A percentile compares a stretch with the other conserved stretches of the same genome.
Evolutionary conservation across 2,113 vertebrate species (phyloP).

Genomic region (Hippocampus barbouri): DNA sequence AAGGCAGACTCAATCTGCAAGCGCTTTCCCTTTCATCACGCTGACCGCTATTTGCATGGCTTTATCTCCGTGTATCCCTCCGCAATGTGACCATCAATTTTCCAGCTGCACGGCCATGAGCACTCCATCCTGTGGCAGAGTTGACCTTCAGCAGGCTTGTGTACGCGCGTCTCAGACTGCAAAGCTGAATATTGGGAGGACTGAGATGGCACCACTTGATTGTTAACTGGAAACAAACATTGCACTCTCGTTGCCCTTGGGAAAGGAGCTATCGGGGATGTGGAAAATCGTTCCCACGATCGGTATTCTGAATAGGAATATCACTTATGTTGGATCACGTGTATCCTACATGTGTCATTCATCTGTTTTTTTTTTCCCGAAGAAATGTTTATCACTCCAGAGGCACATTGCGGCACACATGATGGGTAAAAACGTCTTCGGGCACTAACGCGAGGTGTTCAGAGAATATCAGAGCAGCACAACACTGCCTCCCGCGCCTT

Average conservation of each 20-base stretch:
- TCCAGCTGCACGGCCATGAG: slow-evolving; percentile 57
- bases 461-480: slow-evolving; percentile 37
- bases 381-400: background rate
- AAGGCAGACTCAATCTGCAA: slow-evolving; percentile 64
- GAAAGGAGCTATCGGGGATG: slow-evolving; percentile 4
- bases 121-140: slow-evolving; percentile 40
- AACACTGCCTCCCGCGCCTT: slow-evolving; percentile 14
- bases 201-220: slow-evolving; percentile 34
- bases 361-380: too few species aligned
- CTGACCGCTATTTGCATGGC: slow-evolving; percentile 62
- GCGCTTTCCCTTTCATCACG: slow-evolving; percentile 62
- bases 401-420: slow-evolving; percentile 9
- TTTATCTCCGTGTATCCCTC: slow-evolving; percentile 63
- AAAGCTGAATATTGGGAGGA: slow-evolving; percentile 56
- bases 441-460: slow-evolving; percentile 33
- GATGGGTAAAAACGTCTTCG: slow-evolving; percentile 27
- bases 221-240: slow-evolving; percentile 39
- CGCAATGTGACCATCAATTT: slow-evolving; percentile 65
- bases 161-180: slow-evolving; percentile 37
- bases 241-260: slow-evolving; percentile 1
- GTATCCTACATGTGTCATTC: background rate
- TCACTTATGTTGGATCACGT: slow-evolving; percentile 13
- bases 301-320: slow-evolving; percentile 12
- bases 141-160: slow-evolving; percentile 41
- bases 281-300: slow-evolving; percentile 11